Base-by-base conservation (phyloP, 2,113 vertebrate species). In the Pluvialis apricaria region DNA sequence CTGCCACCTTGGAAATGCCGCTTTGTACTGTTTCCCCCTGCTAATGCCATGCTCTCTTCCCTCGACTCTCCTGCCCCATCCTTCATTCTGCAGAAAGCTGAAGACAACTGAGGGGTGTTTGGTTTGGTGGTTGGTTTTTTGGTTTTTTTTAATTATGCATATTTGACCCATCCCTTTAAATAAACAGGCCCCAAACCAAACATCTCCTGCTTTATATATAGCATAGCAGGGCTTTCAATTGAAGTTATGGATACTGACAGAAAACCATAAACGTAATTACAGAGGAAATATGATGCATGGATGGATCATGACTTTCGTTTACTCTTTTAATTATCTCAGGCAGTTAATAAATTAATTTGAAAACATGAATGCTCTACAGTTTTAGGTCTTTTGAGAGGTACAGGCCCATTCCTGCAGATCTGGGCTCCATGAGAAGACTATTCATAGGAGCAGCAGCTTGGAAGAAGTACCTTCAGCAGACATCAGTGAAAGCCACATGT, bases 141-240 rank as follows among this genome's bases (percentile, higher is more conserved):
- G n/a, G n/a, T 82, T 75, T 81, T 29, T 3, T 47, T 13, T 8
- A 49, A 55, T 88, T 36, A 61, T 13, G 44, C 25, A 26, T 79
- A 58, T 97, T 86, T 82, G 70, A 77, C 70, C 88, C 76, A 79
- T 73, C 81, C 75, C 64, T 81, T 92, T 85, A 91, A 95, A 92
- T 85, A 96, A 97, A 97, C 88, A 96, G 45, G 38, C 31, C 47
- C 68, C 86, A 95, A 97, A 94, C 3, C 76, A 88, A 93, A 92
- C 58, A 66, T 62, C 54, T 88, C 71, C 65, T 73, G 79, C 42
- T 87, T 81, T 94, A 85, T 65, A 90, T 71, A 86, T 73, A 95
- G 77, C 66, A 75, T 36, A 86, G 54, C 10, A 77, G 22, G 17
- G 69, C 84, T 92, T 97, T 92, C 88, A 78, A 2, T 2, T 86